Evolutionary conservation across 2,113 vertebrate genomes (phyloP).

Genomic region (Limnothrissa miodon): DNA sequence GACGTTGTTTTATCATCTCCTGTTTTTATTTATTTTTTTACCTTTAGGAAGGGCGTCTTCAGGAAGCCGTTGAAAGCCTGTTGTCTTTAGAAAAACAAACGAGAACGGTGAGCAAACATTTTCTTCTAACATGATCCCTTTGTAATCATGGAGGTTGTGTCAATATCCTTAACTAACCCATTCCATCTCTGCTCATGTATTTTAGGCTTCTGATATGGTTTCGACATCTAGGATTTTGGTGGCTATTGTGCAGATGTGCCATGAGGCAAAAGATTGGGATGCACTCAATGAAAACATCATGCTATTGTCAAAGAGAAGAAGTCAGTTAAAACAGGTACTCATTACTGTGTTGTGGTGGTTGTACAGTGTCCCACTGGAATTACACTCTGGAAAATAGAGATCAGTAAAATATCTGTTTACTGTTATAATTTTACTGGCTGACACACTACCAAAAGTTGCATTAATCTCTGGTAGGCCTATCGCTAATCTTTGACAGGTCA

Average conservation of each 20-base stretch:
- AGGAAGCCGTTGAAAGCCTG: constrained; percentile 93
- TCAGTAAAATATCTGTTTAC: not conserved
- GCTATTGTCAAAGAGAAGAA: constrained; percentile 93
- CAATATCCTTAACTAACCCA: not conserved
- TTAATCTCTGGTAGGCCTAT: too few relatives aligned
- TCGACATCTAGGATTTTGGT: constrained; percentile 96
- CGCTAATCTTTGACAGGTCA: too few relatives aligned
- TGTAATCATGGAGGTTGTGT: not conserved
- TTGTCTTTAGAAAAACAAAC: constrained; percentile 97
- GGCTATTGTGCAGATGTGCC: constrained; percentile 95
- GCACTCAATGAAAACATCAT: constrained; percentile 97
- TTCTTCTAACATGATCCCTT: not conserved
- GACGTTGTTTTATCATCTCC: not conserved
- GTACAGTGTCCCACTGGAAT: too few relatives aligned
- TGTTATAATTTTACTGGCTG: too few relatives aligned
- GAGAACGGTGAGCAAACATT: constrained; percentile 80
- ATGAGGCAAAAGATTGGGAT: constrained; percentile 96
- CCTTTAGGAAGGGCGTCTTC: constrained; percentile 94
- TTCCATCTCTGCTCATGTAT: not conserved
- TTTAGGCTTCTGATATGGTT: constrained; percentile 96
- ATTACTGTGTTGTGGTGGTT: not conserved
- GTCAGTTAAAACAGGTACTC: constrained; percentile 94
- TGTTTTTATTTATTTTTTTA: not conserved
- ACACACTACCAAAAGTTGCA: too few relatives aligned
- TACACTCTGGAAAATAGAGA: not conserved